A percentile compares a stretch with the other conserved stretches of the same genome.
phyloP scores from a whole-genome alignment of 2,888 invertebrate species.

The Epirrhoe tristata region DNA sequence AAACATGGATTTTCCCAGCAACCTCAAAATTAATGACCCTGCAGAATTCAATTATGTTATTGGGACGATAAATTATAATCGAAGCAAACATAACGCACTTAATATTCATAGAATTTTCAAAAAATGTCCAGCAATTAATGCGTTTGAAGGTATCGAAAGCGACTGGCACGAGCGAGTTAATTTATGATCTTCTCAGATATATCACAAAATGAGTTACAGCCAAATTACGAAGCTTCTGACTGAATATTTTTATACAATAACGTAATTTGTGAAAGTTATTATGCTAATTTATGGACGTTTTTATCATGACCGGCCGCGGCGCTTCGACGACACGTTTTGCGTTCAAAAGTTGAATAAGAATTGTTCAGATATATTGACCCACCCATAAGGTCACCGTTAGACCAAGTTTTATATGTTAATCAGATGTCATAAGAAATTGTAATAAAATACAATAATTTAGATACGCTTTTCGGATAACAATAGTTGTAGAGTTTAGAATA shows the following conservation, averaged over 20 bases:
- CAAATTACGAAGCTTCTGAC: conserved; percentile 51
- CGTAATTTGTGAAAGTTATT: conserved; percentile 64
- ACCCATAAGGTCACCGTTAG: conserved; percentile 55
- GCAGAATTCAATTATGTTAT: conserved; percentile 32
- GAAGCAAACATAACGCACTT: conserved; percentile 36
- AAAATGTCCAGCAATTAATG: conserved; percentile 43
- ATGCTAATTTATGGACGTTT: conserved; percentile 68
- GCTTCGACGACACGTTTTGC: conserved; percentile 46
- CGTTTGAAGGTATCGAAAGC: conserved; percentile 33
- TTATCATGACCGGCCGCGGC: conserved; percentile 52
- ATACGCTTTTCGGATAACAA: conserved; percentile 33
- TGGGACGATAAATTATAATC: conserved; percentile 36
- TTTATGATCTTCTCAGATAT: conserved; percentile 43
- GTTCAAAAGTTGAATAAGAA: conserved; percentile 48
- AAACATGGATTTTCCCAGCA: not conserved
- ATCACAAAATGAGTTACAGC: conserved; percentile 47
- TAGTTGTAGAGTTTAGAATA: conserved; percentile 24
- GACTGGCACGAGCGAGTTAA: conserved; percentile 43
- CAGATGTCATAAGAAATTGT: conserved; percentile 42
- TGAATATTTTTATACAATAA: conserved; percentile 58
- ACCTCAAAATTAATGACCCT: conserved; percentile 1
- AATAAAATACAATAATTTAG: conserved; percentile 43
- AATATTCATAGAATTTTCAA: conserved; percentile 45
- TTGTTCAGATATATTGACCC: conserved; percentile 58
- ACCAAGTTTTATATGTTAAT: conserved; percentile 53